Conservation (phyloP, 2,888 invertebrate species). For the Drosophila nigritarsus region DNA sequence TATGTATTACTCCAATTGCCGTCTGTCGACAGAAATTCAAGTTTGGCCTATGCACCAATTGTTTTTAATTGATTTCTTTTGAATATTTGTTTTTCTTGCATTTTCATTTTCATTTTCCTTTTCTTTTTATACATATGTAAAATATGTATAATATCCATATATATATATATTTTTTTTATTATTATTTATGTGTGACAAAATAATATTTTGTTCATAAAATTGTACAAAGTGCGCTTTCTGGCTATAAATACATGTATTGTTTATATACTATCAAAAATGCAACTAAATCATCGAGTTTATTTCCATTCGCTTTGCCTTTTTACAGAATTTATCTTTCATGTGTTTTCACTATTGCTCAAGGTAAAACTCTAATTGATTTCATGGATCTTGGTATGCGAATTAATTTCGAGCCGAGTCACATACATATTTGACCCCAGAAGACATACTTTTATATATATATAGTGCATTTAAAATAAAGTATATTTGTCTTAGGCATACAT, state of each 20-base stretch:
- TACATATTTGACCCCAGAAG: not conserved
- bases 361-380: slow-evolving; percentile 41
- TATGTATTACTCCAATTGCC: slow-evolving; percentile 1
- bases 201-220: slow-evolving; percentile 59
- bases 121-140: slow-evolving; percentile 5
- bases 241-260: slow-evolving; percentile 34
- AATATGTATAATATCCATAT: slow-evolving; percentile 24
- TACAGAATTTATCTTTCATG: slow-evolving; percentile 27
- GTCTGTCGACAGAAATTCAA: slow-evolving; percentile 16
- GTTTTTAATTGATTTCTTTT: slow-evolving; percentile 17
- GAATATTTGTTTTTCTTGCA: not conserved
- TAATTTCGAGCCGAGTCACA: slow-evolving; percentile 23
- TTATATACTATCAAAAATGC: slow-evolving; percentile 53
- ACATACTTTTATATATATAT: slow-evolving; percentile 14
- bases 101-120: slow-evolving; percentile 2
- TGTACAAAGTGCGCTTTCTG: slow-evolving; percentile 75
- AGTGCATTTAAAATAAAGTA: slow-evolving; percentile 72
- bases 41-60: slow-evolving; percentile 38
- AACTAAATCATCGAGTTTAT: slow-evolving; percentile 34
- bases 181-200: slow-evolving; percentile 47
- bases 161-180: slow-evolving; percentile 19
- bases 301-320: slow-evolving; percentile 22
- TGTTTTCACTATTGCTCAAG: slow-evolving; percentile 17
- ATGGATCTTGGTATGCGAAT: slow-evolving; percentile 33
- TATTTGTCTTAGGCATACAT: slow-evolving; percentile 57